Base-by-base conservation (phyloP, 2,888 invertebrate species). In the Axea sp. region DNA sequence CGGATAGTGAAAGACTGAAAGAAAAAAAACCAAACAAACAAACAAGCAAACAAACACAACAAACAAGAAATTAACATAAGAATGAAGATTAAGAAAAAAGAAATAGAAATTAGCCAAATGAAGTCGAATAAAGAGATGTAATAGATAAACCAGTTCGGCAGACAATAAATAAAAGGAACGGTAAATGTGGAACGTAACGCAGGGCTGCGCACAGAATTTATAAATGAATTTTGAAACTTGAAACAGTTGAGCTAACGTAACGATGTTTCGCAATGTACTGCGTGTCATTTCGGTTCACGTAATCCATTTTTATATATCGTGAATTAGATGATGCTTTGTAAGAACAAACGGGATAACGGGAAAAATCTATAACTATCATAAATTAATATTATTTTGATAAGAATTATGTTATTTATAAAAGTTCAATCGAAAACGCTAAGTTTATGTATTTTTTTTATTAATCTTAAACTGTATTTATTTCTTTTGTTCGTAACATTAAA, bases 291-390 rank as follows among this genome's bases (percentile, higher is more conserved):
- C 26, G 37, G 9, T 35, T 22, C 7, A 8, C 26, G 37, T 37
- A 15, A 0, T 9, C n/a, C n/a, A 19, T 57, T 41, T 41, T 41
- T 55, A 30, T 17, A 19, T 22, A 37, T 55, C 39, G 22, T 22
- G 55, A 41, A 57, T 31, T 11, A 53, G 53, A 17, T 53, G 26
- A 51, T 51, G 14, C 35, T 35, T 9, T 24, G 7, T 11, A 51
- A 33, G 49, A 24, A 53, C 37, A 24, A 51, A 39, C n/a, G n/a
- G n/a, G n/a, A n/a, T n/a, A n/a, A n/a, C n/a, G n/a, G n/a, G n/a
- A n/a, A n/a, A n/a, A n/a, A n/a, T n/a, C n/a, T n/a, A n/a, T n/a
- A n/a, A n/a, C n/a, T n/a, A n/a, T n/a, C n/a, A n/a, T n/a, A n/a
- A n/a, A n/a, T n/a, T n/a, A n/a, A n/a, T n/a, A n/a, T n/a, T n/a